phyloP scores from a whole-genome alignment of 2,797 vertebrate genomes.

The Hapalemur alaotrensis region DNA sequence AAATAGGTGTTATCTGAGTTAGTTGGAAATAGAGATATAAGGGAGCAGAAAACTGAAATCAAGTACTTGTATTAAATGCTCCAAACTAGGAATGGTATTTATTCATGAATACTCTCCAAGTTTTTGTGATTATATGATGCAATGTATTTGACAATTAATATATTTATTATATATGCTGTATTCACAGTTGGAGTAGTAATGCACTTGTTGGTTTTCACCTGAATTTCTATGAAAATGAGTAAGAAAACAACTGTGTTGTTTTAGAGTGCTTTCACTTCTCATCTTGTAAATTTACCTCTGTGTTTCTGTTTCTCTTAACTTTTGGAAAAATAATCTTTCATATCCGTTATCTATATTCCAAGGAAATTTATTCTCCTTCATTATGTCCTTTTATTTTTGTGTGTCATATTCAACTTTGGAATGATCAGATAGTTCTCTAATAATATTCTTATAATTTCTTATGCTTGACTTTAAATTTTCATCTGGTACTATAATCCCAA shows the following conservation, averaged over 20 bases:
- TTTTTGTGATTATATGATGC: neutral
- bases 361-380: neutral
- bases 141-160: neutral
- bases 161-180: neutral
- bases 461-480: neutral
- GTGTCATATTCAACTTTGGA: neutral
- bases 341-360: neutral
- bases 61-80: neutral
- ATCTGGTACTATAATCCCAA: neutral
- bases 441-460: neutral
- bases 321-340: neutral
- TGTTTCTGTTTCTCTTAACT: conserved; percentile 7
- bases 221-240: neutral
- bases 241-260: neutral
- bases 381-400: conserved; percentile 32
- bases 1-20: neutral
- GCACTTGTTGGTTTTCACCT: neutral
- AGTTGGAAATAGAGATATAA: neutral
- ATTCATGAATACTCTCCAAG: neutral
- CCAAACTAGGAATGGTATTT: neutral
- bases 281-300: neutral
- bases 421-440: neutral
- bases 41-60: neutral
- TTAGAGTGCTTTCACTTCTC: neutral
- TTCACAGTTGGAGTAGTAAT: neutral